A percentile compares a stretch with the other conserved stretches of the same genome.
These are phyloP conservation scores for Eulacestoma nigropectus DNA, from an alignment of 2,113 vertebrate genomes.

Conservation along the genomic window DNA sequence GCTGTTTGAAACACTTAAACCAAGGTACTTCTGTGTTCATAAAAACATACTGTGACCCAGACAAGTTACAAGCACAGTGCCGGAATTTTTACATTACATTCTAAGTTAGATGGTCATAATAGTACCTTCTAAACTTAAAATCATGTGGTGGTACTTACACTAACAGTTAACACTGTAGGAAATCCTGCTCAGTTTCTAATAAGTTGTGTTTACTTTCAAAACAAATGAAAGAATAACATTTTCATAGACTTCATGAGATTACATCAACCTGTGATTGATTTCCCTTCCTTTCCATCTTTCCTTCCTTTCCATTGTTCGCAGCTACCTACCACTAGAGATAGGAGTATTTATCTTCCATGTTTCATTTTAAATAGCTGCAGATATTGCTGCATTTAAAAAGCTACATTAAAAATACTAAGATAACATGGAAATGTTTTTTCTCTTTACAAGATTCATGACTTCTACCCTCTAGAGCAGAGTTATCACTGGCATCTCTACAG, in stretches of 20 bases:
- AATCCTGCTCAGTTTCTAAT: background rate
- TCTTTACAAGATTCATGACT: background rate
- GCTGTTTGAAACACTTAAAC: background rate
- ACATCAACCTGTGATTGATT: background rate
- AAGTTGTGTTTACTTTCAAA: conserved; percentile 12
- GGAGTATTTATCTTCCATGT: background rate
- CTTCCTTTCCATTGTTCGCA: background rate
- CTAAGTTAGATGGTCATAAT: background rate
- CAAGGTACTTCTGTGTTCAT: background rate
- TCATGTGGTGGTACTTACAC: background rate
- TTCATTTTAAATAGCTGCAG: background rate
- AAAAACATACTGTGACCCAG: background rate
- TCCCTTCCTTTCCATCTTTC: background rate
- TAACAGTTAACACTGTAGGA: background rate
- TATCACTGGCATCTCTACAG: background rate
- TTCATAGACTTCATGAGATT: background rate
- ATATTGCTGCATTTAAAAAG: background rate
- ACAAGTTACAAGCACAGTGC: background rate
- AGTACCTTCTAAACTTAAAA: background rate
- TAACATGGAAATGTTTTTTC: background rate
- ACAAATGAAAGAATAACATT: conserved; percentile 30
- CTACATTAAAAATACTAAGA: background rate
- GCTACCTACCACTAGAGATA: background rate
- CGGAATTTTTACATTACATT: background rate
- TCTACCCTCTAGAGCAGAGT: background rate